Conservation (phyloP, 2,888 invertebrate genomes). For the Euclidia mi region DNA sequence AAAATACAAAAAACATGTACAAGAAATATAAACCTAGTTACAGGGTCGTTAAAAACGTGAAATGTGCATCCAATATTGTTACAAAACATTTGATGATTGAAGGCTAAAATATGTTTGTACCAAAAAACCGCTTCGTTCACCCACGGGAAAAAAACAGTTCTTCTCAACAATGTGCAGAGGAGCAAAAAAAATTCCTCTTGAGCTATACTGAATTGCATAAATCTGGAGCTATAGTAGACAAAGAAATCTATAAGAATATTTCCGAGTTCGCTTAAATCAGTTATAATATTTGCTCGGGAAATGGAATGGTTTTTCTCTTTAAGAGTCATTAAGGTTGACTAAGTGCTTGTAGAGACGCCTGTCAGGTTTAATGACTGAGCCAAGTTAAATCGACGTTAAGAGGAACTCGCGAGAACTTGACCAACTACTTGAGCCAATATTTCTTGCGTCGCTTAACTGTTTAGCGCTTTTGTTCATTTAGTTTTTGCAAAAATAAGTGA, state of each 20-base stretch:
- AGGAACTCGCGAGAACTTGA: constrained; percentile 43
- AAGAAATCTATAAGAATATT: background rate
- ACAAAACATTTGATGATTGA: background rate
- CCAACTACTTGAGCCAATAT: constrained; percentile 35
- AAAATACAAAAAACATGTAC: too few relatives aligned
- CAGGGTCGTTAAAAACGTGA: too few relatives aligned
- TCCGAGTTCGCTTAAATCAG: constrained; percentile 11
- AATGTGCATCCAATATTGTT: too few relatives aligned
- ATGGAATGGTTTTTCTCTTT: constrained; percentile 12
- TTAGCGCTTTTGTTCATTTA: constrained; percentile 4
- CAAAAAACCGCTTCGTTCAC: background rate
- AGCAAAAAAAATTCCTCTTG: background rate
- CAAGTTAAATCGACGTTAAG: constrained; percentile 39
- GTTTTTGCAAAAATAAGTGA: background rate
- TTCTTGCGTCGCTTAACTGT: constrained; percentile 29
- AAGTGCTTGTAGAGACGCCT: constrained; percentile 50
- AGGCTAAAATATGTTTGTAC: background rate
- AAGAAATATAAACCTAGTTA: too few relatives aligned
- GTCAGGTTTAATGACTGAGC: constrained; percentile 54
- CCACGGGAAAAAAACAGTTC: background rate
- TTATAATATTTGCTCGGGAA: constrained; percentile 10
- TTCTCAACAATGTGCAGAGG: background rate
- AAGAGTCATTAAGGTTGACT: constrained; percentile 42
- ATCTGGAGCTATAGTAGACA: background rate
- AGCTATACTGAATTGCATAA: constrained; percentile 4